Conservation (phyloP, 2,888 invertebrate genomes). For the Sceliomorpha sp. region DNA sequence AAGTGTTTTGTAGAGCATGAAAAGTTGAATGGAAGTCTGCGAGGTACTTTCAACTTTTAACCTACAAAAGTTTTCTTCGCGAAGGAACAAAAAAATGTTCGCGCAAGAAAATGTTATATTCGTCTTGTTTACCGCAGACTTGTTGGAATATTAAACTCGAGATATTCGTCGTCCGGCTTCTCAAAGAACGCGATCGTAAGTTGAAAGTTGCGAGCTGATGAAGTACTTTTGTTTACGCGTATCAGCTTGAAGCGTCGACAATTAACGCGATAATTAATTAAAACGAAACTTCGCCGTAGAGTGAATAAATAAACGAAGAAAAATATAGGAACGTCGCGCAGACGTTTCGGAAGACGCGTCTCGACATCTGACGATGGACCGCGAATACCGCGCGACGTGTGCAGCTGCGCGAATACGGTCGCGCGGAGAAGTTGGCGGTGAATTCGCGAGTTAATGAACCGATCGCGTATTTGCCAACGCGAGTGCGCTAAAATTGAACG, state of each 20-base stretch:
- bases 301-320: too few relatives aligned
- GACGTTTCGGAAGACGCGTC: too few relatives aligned
- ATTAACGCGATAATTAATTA: conserved; percentile 2
- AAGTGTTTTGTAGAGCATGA: neutral
- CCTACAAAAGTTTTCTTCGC: conserved; percentile 14
- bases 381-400: conserved; percentile 3
- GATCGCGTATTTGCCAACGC: neutral
- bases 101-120: conserved; percentile 27
- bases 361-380: too few relatives aligned
- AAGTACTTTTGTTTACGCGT: too few relatives aligned
- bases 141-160: conserved; percentile 30
- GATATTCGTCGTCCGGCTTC: conserved; percentile 25
- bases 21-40: neutral
- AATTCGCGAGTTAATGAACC: conserved; percentile 6
- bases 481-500: neutral
- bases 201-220: too few relatives aligned
- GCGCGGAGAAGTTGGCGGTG: conserved; percentile 13
- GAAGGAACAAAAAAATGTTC: conserved; percentile 19
- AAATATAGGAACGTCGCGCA: too few relatives aligned
- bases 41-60: too few relatives aligned
- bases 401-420: conserved; percentile 26
- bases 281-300: too few relatives aligned
- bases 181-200: neutral
- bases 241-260: too few relatives aligned
- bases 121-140: conserved; percentile 31